Base-by-base conservation (phyloP, 2,888 invertebrate genomes). In the Dynastes maya region DNA sequence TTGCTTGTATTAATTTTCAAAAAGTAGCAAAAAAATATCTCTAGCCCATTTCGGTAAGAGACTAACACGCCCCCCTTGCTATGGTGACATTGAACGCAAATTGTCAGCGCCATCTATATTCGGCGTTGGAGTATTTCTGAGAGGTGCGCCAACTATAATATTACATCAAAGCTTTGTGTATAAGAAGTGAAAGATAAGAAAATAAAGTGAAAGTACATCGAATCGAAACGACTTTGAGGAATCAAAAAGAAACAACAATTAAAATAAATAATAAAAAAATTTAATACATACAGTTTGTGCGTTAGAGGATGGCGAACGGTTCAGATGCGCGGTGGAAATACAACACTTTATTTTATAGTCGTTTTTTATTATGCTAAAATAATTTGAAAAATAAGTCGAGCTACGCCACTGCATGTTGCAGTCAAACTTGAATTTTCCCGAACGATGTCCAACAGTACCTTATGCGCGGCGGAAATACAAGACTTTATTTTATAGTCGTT, bases 11-110 rank as follows among this genome's bases (percentile, higher is more conserved):
- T 45, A 45, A 45, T 45, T 45, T 11, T 45, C 45, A 45, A 45
- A 45, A 45, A 45, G 27, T 63, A 32, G 63, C 22, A 22, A 22
- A 63, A 32, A 11, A 84, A 84, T 91, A 91, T 91, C 91, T 90
- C 91, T 88, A 78, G 91, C 91, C 91, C 91, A 91, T 86, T 90
- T 90, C 77, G 92, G 92, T 83, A 92, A 88, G 91, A 86, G 91
- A 86, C 91, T 91, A 86, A 90, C 85, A 78, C 90, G 88, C 78
- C 90, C 87, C 81, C 90, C 87, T 80, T 87, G 88, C 80, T 88
- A 88, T 72, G 86, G 86, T 80, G 87, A 85, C 81, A 83, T 83
- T 78, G 90, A 89, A 83, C 89, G 90, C 80, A 89, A 86, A 72
- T 88, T 86, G 83, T 89, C 88, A 83, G 87, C 86, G 85, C 89